These are phyloP conservation scores for Trissolcus japonicus DNA, from an alignment of 2,888 invertebrate species.

Conservation along the genomic window DNA sequence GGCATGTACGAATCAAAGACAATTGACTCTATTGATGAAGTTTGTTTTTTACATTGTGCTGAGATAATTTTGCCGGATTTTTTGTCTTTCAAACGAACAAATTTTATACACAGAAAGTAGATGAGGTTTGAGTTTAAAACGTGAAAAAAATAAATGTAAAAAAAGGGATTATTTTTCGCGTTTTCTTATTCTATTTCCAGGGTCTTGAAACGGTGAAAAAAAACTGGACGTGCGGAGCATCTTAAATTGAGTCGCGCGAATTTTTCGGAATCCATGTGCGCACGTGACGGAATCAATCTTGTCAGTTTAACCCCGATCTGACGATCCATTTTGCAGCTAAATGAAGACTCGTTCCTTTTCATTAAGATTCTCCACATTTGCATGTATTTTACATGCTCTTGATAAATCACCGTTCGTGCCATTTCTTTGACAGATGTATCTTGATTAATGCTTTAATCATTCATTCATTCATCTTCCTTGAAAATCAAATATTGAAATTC, in stretches of 20 bases:
- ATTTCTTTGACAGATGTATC: slow-evolving; percentile 34
- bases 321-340: slow-evolving; percentile 31
- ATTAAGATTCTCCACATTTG: slow-evolving; percentile 37
- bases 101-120: neutral
- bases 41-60: too few relatives aligned
- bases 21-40: too few relatives aligned
- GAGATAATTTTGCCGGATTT: too few relatives aligned
- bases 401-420: slow-evolving; percentile 34
- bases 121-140: too few relatives aligned
- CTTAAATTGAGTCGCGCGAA: slow-evolving; percentile 22
- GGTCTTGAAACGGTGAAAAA: slow-evolving; percentile 8
- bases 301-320: slow-evolving; percentile 29
- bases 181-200: neutral
- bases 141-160: too few relatives aligned
- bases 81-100: too few relatives aligned
- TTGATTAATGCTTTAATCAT: slow-evolving; percentile 39
- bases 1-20: too few relatives aligned
- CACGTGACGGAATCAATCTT: slow-evolving; percentile 51
- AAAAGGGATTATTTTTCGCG: too few relatives aligned
- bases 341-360: slow-evolving; percentile 44
- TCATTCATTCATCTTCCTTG: slow-evolving; percentile 22
- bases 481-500: slow-evolving; percentile 39
- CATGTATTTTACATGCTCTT: slow-evolving; percentile 37
- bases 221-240: slow-evolving; percentile 12
- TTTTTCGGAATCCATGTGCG: slow-evolving; percentile 40